Conservation (phyloP, 2,797 vertebrate species). For the Danio tinwini region DNA sequence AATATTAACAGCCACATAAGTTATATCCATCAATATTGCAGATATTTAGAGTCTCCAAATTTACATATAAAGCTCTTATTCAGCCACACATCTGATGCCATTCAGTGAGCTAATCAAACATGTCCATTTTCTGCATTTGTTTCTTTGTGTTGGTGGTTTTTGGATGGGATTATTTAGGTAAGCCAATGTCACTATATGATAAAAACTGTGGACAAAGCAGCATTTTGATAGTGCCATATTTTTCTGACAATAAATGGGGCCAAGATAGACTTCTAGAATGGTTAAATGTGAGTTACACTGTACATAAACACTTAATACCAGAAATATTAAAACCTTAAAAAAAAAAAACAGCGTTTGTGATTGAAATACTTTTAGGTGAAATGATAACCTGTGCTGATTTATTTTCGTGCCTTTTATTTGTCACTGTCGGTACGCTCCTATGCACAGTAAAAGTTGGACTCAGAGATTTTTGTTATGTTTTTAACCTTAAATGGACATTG, state of each 20-base stretch:
- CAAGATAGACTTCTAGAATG: neutral
- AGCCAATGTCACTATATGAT: neutral
- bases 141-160: slow-evolving; percentile 11
- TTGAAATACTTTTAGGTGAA: slow-evolving; percentile 8
- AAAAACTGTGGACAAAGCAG: slow-evolving; percentile 6
- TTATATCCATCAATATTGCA: slow-evolving; percentile 7
- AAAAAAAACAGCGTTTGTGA: slow-evolving; percentile 13
- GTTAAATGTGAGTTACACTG: neutral
- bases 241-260: neutral
- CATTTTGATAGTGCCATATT: slow-evolving; percentile 31
- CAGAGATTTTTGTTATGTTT: neutral
- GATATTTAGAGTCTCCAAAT: neutral
- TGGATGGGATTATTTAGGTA: neutral
- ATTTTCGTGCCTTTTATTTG: slow-evolving; percentile 48
- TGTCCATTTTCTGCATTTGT: neutral
- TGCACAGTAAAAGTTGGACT: slow-evolving; percentile 43
- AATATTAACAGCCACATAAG: neutral
- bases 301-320: slow-evolving; percentile 12
- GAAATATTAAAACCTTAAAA: neutral
- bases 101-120: slow-evolving; percentile 2
- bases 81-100: neutral
- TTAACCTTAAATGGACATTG: neutral
- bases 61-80: neutral
- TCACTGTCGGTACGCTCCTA: slow-evolving; percentile 20
- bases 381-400: slow-evolving; percentile 26